Evolutionary conservation across 2,113 vertebrate genomes (phyloP), one percentile per base, ranked within the genome.

Genomic region (Lampris incognitus): DNA sequence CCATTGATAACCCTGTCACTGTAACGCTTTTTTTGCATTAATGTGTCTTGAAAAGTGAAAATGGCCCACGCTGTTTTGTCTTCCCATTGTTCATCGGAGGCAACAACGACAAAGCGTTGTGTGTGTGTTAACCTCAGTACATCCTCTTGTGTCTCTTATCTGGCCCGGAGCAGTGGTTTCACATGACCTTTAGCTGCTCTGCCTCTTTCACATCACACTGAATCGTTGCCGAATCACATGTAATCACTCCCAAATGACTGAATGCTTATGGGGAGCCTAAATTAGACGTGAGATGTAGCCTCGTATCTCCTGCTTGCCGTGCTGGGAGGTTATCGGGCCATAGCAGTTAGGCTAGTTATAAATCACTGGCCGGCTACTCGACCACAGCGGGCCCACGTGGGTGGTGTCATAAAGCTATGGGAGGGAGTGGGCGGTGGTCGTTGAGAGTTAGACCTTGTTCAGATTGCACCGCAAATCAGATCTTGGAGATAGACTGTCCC

Each of bases 291-390:
- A 40, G 0, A 49, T 0, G 1, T 36, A n/a, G 50, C 50, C 59
- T 39, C 2, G 44, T 1, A 0, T 52, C 66, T 4, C 24, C 0
- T 63, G 40, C 65, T 38, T 36, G 1, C 63, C 61, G 82, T 70
- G 63, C 42, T 37, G 46, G 13, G 76, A 86, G 84, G 85, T 86
- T 88, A 83, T 88, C 86, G 10, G 84, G 75, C 75, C 60, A 5
- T 78, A 59, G 78, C 84, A 84, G 84, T 63, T 11, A 75, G 42
- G 66, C 60, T 1, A 2, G 46, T 44, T 11, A 64, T 83, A 46
- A 85, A 86, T 88, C 88, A 83, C 60, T 38, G 66, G 4, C 6
- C 38, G 3, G 0, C 66, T 61, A 58, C 74, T 66, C 13, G 7
- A 62, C 50, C 50, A 37, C 56, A 54, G 65, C 55, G 10, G 60